These are phyloP conservation scores for Tethea ocularis DNA, from an alignment of 2,888 invertebrate genomes.

Conservation along the genomic window DNA sequence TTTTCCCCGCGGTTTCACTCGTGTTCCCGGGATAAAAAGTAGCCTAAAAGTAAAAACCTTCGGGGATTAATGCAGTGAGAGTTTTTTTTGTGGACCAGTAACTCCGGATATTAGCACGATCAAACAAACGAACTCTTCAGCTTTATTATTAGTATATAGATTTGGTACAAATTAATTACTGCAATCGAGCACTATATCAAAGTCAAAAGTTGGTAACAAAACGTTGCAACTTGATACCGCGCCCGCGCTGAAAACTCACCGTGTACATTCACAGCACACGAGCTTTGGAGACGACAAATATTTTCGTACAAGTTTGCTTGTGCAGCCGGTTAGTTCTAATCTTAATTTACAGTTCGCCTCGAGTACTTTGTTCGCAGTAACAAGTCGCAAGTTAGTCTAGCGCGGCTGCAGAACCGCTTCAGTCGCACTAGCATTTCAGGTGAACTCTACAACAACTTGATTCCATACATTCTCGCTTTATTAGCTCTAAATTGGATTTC, in stretches of 20 bases:
- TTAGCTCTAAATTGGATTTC: slow-evolving; percentile 34
- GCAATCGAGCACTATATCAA: slow-evolving; percentile 5
- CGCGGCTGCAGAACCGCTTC: slow-evolving; percentile 16
- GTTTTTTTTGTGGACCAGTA: too few species aligned
- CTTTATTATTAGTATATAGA: too few species aligned
- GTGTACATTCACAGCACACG: slow-evolving; percentile 15
- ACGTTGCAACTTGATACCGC: slow-evolving; percentile 5
- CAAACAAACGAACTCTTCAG: too few species aligned
- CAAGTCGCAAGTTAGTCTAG: slow-evolving; percentile 42
- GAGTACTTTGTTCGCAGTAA: slow-evolving; percentile 47
- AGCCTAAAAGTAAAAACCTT: too few species aligned
- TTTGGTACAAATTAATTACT: slow-evolving; percentile 2
- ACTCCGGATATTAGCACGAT: too few species aligned
- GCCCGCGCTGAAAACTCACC: slow-evolving; percentile 4
- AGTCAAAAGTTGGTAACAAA: slow-evolving; percentile 7
- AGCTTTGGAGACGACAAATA: slow-evolving; percentile 53
- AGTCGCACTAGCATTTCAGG: slow-evolving; percentile 14
- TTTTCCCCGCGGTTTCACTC: too few species aligned
- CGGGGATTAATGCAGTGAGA: too few species aligned
- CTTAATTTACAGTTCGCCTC: slow-evolving; percentile 64
- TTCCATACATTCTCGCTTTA: slow-evolving; percentile 39
- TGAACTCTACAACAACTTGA: slow-evolving; percentile 34
- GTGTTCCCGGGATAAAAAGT: too few species aligned
- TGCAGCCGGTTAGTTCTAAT: slow-evolving; percentile 59
- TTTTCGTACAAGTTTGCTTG: slow-evolving; percentile 54